These are phyloP conservation scores for Caenorhabditis wallacei DNA, from an alignment of 2,888 invertebrate species.

Conservation along the genomic window DNA sequence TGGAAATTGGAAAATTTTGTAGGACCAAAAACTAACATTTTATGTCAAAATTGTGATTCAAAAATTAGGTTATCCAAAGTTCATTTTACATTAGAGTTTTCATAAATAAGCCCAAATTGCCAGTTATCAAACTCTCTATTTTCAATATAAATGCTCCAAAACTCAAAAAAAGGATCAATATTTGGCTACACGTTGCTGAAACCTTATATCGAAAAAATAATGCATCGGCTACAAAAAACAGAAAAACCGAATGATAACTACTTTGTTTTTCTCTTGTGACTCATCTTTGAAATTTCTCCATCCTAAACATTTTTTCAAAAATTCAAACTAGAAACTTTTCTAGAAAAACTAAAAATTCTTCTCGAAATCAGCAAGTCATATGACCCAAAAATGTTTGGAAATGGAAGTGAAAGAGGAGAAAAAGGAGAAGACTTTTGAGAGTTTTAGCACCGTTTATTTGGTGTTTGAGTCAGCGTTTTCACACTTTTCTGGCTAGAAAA, in stretches of 20 bases:
- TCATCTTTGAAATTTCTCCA: neutral
- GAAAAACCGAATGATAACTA: conserved; percentile 30
- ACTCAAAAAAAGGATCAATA: too few species aligned
- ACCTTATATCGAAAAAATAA: neutral
- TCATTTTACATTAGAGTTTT: too few species aligned
- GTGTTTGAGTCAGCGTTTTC: conserved; percentile 52
- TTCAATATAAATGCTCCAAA: neutral
- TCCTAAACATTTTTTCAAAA: neutral
- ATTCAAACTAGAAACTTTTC: conserved; percentile 12
- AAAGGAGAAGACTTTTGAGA: conserved; percentile 1
- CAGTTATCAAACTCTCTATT: too few species aligned
- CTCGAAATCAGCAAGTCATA: conserved; percentile 31
- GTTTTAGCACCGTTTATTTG: conserved; percentile 42
- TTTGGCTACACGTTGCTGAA: neutral
- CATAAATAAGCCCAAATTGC: too few species aligned
- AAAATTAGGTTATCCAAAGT: too few species aligned
- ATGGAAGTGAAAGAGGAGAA: neutral
- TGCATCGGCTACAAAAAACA: conserved; percentile 19
- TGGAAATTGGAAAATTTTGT: too few species aligned
- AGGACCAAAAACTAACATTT: too few species aligned
- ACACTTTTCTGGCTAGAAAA: neutral
- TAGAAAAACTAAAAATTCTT: neutral
- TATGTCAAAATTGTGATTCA: too few species aligned
- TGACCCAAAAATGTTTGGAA: conserved; percentile 25
- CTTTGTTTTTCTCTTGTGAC: conserved; percentile 17